phyloP scores from a whole-genome alignment of 1,140 invertebrate genomes.

The Conus betulinus region DNA sequence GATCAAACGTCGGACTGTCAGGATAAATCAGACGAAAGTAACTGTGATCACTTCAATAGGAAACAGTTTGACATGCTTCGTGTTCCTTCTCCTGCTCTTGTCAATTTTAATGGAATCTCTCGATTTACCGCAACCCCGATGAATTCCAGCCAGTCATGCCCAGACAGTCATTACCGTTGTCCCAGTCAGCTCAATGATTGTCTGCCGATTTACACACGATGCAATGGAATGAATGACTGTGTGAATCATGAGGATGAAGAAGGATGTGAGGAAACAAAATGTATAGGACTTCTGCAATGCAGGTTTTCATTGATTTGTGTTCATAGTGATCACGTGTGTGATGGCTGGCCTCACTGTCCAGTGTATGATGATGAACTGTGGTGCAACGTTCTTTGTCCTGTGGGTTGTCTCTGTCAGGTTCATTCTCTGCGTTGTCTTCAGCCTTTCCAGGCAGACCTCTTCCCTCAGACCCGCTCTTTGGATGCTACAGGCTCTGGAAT shows the following conservation, averaged over 20 bases:
- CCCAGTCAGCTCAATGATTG: background rate
- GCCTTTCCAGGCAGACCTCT: background rate
- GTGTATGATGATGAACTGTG: conserved; percentile 35
- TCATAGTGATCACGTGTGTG: background rate
- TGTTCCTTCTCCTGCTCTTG: background rate
- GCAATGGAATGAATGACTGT: conserved; percentile 26
- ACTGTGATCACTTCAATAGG: background rate
- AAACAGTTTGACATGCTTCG: background rate
- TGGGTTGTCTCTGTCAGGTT: conserved; percentile 36
- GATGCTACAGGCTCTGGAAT: background rate
- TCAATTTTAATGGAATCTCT: background rate
- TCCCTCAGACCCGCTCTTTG: background rate
- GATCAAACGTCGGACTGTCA: background rate
- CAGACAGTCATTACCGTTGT: background rate
- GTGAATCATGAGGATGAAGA: background rate
- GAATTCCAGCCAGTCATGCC: background rate
- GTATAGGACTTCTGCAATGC: conserved; percentile 32
- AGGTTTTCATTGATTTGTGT: conserved; percentile 17
- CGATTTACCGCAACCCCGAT: background rate
- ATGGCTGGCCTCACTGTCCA: conserved; percentile 30
- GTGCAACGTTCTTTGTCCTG: conserved; percentile 39
- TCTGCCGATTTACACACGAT: background rate
- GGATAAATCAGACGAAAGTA: background rate
- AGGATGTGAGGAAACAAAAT: background rate
- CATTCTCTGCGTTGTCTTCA: background rate